These are phyloP conservation scores for Nesidiocoris tenuis DNA, from an alignment of 2,888 invertebrate species.

Conservation along the genomic window DNA sequence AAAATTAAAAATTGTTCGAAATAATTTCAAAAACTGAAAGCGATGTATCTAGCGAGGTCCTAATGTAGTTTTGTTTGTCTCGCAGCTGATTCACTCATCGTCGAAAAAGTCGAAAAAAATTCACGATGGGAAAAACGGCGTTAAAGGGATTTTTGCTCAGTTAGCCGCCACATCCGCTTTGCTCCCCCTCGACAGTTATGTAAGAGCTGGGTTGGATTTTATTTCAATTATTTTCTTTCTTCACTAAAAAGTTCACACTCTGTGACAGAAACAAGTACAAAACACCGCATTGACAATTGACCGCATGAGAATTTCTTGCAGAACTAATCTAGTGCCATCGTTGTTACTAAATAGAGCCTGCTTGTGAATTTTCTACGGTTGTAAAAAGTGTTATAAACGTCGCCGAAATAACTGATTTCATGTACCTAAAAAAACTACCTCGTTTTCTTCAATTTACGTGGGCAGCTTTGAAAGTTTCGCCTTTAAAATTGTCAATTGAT, in stretches of 20 bases:
- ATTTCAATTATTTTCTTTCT: not conserved
- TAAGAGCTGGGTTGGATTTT: conserved; percentile 9
- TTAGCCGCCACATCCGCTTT: conserved; percentile 31
- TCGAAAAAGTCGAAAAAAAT: conserved; percentile 10
- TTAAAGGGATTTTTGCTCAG: conserved; percentile 36
- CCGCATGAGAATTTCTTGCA: not conserved
- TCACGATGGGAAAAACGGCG: conserved; percentile 12
- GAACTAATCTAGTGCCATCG: not conserved
- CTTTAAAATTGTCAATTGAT: no score
- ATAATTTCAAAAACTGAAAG: no score
- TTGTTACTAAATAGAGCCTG: not conserved
- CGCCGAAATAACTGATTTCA: no score
- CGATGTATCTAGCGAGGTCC: no score
- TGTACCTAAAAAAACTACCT: no score
- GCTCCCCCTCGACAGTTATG: conserved; percentile 37
- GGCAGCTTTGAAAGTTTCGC: no score
- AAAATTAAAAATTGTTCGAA: no score
- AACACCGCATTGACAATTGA: not conserved
- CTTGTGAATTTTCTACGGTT: not conserved
- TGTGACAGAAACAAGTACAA: not conserved
- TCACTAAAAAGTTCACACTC: not conserved
- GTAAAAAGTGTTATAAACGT: no score
- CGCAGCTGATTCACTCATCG: conserved; percentile 36
- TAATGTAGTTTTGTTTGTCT: conserved; percentile 2
- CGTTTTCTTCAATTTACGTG: no score